Evolutionary conservation across 2,797 vertebrate species (phyloP).

Genomic region (Bucorvus abyssinicus): DNA sequence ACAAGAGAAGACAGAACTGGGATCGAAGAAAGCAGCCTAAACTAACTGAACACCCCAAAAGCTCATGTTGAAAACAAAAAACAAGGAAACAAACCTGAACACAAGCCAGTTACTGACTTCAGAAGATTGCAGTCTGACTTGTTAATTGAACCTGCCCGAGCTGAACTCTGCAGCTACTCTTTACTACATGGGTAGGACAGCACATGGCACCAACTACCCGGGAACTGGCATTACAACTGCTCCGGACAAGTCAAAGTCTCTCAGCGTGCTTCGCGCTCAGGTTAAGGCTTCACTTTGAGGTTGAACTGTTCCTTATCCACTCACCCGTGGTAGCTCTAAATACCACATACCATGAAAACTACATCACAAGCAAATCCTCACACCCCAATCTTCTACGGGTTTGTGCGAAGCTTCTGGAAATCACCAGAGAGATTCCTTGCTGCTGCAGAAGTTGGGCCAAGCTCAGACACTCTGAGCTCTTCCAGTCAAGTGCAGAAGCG

Average conservation of each 20-base stretch:
- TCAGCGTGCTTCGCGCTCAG: background rate
- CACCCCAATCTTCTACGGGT: no score
- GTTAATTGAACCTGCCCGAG: background rate
- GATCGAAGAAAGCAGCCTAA: background rate
- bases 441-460: background rate
- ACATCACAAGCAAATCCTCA: background rate
- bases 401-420: background rate
- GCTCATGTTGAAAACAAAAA: background rate
- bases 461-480: background rate
- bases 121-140: background rate
- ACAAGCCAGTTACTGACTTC: background rate
- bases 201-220: no score
- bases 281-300: background rate
- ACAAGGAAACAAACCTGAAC: background rate
- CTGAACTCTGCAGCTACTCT: background rate
- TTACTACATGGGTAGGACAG: background rate
- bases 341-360: background rate
- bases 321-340: background rate
- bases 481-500: background rate
- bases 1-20: background rate
- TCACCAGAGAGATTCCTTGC: background rate
- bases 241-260: background rate
- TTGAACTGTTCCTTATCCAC: background rate
- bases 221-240: background rate
- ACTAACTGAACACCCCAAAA: background rate